These are phyloP conservation scores for Toxotes chatareus DNA, from an alignment of 2,113 vertebrate genomes.

Conservation along the genomic window DNA sequence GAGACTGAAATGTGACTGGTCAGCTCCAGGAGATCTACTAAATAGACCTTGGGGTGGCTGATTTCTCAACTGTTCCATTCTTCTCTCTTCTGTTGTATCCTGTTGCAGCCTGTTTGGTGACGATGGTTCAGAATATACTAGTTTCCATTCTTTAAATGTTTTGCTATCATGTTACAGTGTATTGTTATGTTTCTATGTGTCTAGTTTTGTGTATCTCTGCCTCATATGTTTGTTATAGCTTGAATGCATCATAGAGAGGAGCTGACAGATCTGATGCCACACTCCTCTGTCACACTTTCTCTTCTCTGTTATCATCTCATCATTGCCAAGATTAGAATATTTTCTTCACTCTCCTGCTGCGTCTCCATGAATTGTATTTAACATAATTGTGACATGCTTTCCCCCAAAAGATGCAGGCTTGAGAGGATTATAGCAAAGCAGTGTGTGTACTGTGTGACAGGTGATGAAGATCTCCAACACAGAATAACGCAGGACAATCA, in stretches of 20 bases:
- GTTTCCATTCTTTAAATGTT: neutral
- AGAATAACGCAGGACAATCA: constrained; percentile 39
- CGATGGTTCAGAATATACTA: neutral
- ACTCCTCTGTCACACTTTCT: constrained; percentile 36
- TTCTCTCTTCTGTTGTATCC: neutral
- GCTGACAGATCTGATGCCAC: constrained; percentile 38
- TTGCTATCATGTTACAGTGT: neutral
- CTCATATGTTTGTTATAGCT: constrained; percentile 28
- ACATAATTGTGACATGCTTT: constrained; percentile 43
- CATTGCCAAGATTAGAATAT: constrained; percentile 66
- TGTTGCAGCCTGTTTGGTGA: neutral
- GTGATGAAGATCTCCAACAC: constrained; percentile 56
- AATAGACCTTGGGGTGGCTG: neutral
- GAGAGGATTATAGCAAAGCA: constrained; percentile 21
- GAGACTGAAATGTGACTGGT: neutral
- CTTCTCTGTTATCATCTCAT: constrained; percentile 67
- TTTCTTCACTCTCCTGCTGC: constrained; percentile 58
- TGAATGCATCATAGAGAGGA: constrained; percentile 36
- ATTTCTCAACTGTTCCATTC: neutral
- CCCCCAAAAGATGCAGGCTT: constrained; percentile 20
- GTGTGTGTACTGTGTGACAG: constrained; percentile 36
- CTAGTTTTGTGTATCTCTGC: constrained; percentile 9
- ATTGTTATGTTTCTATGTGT: neutral
- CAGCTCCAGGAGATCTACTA: neutral
- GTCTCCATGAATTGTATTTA: constrained; percentile 45